Percentiles rank a stretch among this genome's conserved stretches.
Evolutionary conservation across 2,888 invertebrate genomes (phyloP).

Genomic region (Leucophenga maculata): DNA sequence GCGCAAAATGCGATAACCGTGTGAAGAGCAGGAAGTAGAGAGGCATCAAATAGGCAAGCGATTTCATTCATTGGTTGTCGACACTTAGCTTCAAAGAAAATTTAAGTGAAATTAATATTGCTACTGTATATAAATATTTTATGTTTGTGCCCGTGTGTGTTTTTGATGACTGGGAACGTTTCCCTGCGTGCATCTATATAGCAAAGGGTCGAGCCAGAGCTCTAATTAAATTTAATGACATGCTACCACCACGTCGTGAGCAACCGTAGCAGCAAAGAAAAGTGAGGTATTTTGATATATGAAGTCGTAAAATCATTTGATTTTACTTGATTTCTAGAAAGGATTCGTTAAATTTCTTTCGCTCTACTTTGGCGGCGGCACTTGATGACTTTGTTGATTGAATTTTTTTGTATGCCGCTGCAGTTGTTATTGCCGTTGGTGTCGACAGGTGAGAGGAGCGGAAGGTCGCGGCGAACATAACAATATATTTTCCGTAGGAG

Average conservation of each 20-base stretch:
- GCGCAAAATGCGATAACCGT: neutral
- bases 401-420: slow-evolving; percentile 49
- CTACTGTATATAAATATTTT: slow-evolving; percentile 37
- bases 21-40: no score
- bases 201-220: slow-evolving; percentile 45
- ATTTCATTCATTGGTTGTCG: slow-evolving; percentile 2
- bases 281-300: neutral
- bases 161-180: slow-evolving; percentile 9
- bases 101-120: slow-evolving; percentile 64
- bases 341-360: slow-evolving; percentile 43
- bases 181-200: neutral
- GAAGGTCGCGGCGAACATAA: slow-evolving; percentile 2
- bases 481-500: no score
- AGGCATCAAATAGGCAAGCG: no score
- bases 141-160: slow-evolving; percentile 5
- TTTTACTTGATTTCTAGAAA: slow-evolving; percentile 62
- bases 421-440: neutral
- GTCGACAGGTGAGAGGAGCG: neutral
- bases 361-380: slow-evolving; percentile 34
- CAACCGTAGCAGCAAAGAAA: neutral
- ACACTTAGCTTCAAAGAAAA: slow-evolving; percentile 50
- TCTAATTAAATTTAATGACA: slow-evolving; percentile 67
- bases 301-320: slow-evolving; percentile 61
- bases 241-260: slow-evolving; percentile 50
- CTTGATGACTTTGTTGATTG: slow-evolving; percentile 58